Base-by-base conservation (phyloP, 92 coral and sea anemone species). In the Epizoanthus illoricatus region DNA sequence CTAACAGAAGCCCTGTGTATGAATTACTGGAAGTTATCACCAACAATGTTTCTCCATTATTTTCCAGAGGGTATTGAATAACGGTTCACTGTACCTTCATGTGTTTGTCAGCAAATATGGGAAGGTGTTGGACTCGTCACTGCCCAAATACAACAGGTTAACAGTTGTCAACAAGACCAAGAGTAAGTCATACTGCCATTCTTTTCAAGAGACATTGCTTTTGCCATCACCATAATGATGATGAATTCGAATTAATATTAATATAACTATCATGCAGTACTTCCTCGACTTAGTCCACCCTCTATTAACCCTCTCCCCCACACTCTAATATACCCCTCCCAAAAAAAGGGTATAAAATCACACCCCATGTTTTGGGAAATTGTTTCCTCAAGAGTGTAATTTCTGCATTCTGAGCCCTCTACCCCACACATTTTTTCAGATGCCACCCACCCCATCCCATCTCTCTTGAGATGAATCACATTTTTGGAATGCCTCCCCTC, bases 31-130 rank as follows among this genome's bases (percentile, higher is more conserved):
- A 75, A 75, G 57, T 9, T 49, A 9, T 49, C 10, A 7, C 8
- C 55, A 49, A 4, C 24, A 23, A 23, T 56, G 23, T 65, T 52
- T 52, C 56, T 52, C 9, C 12, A 10, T 52, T 52, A 12, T 69
- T 8, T 45, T 15, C 56, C 61, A 97, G 99, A 75, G 65, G 41
- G 36, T 90, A 40, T 88, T 86, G 83, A 91, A 91, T 81, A 97
- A 97, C 91, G 99, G 99, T 5, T 90, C 99, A 1, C 69, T 97
- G 11, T 97, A 94, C 59, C 86, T 86, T 52, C 99, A 97, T 92
- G 98, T 89, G 20, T 97, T 83, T 52, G 66, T 97, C 15, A 90
- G 97, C 74, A 97, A 90, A 75, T 75, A 57, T 63, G 91, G 94
- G 55, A 90, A 81, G 68, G 78, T 90, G 41, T 91, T 95, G 36